Evolutionary conservation across 2,888 invertebrate species (phyloP).

Genomic region (Odontocerum albicorne): DNA sequence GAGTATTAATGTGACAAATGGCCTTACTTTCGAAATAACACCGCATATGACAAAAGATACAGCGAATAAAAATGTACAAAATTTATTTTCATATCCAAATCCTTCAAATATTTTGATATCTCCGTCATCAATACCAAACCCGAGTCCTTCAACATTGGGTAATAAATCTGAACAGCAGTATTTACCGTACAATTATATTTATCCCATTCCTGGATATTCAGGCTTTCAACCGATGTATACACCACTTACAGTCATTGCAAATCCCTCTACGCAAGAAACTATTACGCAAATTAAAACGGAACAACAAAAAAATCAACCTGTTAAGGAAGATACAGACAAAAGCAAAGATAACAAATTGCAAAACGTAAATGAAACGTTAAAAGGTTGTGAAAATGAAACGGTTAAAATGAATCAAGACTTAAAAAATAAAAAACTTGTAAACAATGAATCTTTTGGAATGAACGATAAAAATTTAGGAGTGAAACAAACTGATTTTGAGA

Average conservation of each 20-base stretch:
- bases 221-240: conserved; percentile 53
- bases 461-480: neutral
- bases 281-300: too few relatives aligned
- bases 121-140: conserved; percentile 55
- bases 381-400: neutral
- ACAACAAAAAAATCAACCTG: too few relatives aligned
- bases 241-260: neutral
- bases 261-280: conserved; percentile 2
- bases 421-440: neutral
- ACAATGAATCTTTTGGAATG: neutral
- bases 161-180: conserved; percentile 42
- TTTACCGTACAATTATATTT: conserved; percentile 49
- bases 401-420: neutral
- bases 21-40: conserved; percentile 2
- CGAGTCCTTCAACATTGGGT: conserved; percentile 50
- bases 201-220: conserved; percentile 53
- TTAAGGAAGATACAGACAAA: too few relatives aligned
- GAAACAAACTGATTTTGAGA: neutral
- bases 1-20: neutral
- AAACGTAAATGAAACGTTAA: too few relatives aligned
- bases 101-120: conserved; percentile 44
- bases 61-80: neutral
- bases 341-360: too few relatives aligned
- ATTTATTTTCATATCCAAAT: conserved; percentile 3
- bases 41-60: conserved; percentile 2